Evolutionary conservation across 1,140 invertebrate species (phyloP), one percentile per base, ranked within the genome.

Genomic region (Hestina assimilis): DNA sequence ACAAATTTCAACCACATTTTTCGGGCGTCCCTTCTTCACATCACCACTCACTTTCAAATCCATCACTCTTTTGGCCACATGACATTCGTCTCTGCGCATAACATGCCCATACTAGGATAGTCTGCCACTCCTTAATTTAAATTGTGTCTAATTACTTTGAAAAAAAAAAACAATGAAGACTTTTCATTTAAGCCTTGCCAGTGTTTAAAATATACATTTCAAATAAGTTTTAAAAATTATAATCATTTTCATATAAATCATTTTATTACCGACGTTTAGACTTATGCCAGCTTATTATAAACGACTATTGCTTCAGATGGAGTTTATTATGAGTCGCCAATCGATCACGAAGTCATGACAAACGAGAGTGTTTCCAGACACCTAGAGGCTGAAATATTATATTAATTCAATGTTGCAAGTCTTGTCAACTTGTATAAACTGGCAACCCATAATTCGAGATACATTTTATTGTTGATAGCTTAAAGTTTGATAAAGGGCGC

Each of bases 301-400:
- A 54, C n/a, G 51, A 12, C 11, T n/a, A 51, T 11, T 19, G 47
- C 51, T 46, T 26, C 52, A 38, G 7, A 38, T 14, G 41, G 41
- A 45, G 42, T 53, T 43, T 53, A 55, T 26, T 38, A 38, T 14
- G 28, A 46, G 52, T 24, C 24, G 35, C 35, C 56, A 59, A 59
- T 59, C 56, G 56, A 59, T 59, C 51, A 53, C 38, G 43, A 48
- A 43, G 24, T 53, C 38, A 54, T 60, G 58, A 60, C 43, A 42
- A 53, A 60, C 38, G 58, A 60, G 28, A 29, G 50, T 53, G 33
- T 53, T 41, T 43, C 51, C 55, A 50, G 55, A 48, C 38, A 53
- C 51, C 51, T 45, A 26, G 38, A 23, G 51, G 45, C 58, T 60
- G 38, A 54, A 59, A 53, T 54, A 54, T 60, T 54, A 26, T 60